Percentiles rank a stretch among this genome's conserved stretches.
These are phyloP conservation scores for Psittacara wagleri DNA, from an alignment of 2,113 vertebrate species.

Conservation along the genomic window DNA sequence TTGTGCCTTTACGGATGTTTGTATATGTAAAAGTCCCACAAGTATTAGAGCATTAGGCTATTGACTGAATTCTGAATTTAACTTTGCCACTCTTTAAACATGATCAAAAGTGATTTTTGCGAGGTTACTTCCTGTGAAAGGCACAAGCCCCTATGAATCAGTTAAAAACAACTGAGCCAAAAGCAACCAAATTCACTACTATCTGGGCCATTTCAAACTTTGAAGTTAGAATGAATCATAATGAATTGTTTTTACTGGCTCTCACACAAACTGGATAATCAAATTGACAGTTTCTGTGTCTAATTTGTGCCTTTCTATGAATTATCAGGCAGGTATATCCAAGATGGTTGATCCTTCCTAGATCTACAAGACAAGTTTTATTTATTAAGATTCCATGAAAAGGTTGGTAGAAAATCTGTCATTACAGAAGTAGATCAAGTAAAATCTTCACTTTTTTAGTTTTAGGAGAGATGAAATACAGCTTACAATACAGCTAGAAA, in stretches of 20 bases:
- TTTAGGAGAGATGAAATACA: background rate
- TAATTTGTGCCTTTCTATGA: background rate
- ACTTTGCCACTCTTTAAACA: background rate
- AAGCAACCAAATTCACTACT: background rate
- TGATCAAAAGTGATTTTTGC: background rate
- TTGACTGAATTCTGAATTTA: background rate
- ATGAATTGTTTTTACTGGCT: background rate
- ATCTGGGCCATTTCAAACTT: background rate
- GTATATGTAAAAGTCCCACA: background rate
- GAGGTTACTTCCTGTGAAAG: background rate
- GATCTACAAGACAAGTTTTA: background rate
- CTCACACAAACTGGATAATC: background rate
- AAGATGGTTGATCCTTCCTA: background rate
- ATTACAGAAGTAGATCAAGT: background rate
- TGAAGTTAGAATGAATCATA: background rate
- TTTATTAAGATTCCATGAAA: background rate
- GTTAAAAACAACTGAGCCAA: background rate
- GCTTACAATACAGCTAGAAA: background rate
- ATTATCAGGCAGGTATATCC: background rate
- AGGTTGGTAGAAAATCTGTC: background rate
- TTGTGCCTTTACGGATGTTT: background rate
- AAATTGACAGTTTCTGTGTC: background rate
- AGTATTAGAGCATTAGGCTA: background rate
- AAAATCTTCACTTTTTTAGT: background rate
- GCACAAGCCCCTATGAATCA: background rate